Conservation (phyloP, 2,888 invertebrate species). For the Synanthedon myopaeformis region DNA sequence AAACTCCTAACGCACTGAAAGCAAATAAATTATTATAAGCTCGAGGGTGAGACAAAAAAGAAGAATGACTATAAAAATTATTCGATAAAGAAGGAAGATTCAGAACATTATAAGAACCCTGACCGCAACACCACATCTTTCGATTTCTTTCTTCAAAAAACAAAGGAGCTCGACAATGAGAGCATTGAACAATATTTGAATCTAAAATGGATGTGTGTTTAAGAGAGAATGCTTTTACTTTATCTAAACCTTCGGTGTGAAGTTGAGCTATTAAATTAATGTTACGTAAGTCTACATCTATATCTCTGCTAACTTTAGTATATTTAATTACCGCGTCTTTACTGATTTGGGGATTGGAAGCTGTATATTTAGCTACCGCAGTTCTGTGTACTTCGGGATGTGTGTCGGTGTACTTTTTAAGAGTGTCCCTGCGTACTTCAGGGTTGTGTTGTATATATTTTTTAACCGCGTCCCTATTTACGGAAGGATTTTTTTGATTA, state of each 20-base stretch:
- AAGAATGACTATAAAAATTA: neutral
- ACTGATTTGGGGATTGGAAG: neutral
- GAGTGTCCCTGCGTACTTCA: neutral
- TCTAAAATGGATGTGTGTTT: neutral
- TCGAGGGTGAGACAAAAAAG: neutral
- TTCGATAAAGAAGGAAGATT: neutral
- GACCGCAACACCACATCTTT: neutral
- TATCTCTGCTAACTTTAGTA: neutral
- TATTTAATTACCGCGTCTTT: neutral
- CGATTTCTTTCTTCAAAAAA: constrained; percentile 1
- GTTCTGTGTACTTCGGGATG: neutral
- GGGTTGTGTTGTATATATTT: neutral
- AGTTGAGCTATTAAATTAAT: neutral
- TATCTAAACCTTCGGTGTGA: neutral
- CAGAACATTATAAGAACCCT: neutral
- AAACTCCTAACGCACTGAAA: constrained; percentile 2
- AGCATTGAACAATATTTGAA: neutral
- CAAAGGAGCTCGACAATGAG: neutral
- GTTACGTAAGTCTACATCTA: neutral
- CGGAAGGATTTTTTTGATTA: neutral
- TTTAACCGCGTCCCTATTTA: neutral
- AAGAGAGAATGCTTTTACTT: neutral
- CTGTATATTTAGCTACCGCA: neutral
- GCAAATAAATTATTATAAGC: neutral
- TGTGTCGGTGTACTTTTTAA: neutral